Base-by-base conservation (phyloP, 2,888 invertebrate species). In the Aporophyla nigra region DNA sequence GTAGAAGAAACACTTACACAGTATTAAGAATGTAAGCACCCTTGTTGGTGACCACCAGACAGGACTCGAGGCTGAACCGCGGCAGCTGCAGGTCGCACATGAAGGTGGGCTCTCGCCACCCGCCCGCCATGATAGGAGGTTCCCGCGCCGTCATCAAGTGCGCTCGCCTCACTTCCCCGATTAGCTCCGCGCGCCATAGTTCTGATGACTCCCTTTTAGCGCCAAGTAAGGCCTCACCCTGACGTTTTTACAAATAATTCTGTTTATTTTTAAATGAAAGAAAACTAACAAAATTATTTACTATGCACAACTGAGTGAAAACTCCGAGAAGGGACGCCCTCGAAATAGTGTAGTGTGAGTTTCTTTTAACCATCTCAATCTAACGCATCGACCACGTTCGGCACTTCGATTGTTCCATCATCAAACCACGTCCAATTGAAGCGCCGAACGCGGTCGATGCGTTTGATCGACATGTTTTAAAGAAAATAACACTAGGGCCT, bases 11-110 rank as follows among this genome's bases (percentile, higher is more conserved):
- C 33, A 67, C 96, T 95, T 90, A 97, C 97, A 96, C 94, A 74
- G 96, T 96, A 75, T 94, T 96, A 68, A 97, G 90, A 71, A 97
- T 94, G 87, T 97, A 97, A 49, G 97, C 97, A 24, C 97, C 97
- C 70, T 94, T 92, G 49, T 95, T 95, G 5, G 97, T 97, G 27
- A 97, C 93, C 12, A 97, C 90, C 1, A 97, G 92, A 86, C 97
- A 97, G 0, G 96, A 93, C 78, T 97, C 96, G 9, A 97, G 83
- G 16, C 89, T 90, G 74, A 97, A 96, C 49, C 96, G 89, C 2
- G 97, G 97, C 69, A 97, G 85, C 72, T 96, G 95, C 69, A 97
- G 81, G 68, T 97, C 96, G 75, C 95, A 95, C 90, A 96, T 90
- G 65, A 96, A 96, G 0, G 96, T 96, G 0, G 97, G 96, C 56